Conservation (phyloP, 2,113 vertebrate species). For the Ia io region DNA sequence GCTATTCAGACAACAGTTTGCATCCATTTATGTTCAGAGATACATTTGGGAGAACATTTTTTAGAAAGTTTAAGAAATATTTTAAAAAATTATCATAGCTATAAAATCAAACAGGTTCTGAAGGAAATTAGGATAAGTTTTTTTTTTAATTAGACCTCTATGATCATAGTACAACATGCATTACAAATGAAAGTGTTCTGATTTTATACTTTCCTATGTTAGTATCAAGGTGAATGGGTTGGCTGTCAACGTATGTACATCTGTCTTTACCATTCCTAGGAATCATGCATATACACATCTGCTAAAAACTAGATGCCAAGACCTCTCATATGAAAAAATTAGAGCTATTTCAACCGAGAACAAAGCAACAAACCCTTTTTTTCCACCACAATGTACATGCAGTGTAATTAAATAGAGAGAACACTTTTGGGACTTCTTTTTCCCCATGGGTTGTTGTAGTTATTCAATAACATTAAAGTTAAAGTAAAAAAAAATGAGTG, state of each 20-base stretch:
- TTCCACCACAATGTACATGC: neutral
- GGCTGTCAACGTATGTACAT: neutral
- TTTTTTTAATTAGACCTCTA: neutral
- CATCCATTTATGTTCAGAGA: neutral
- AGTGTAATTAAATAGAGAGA: neutral
- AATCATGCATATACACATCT: neutral
- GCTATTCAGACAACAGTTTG: neutral
- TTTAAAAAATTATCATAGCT: neutral
- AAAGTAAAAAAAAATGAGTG: neutral
- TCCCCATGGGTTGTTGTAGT: neutral
- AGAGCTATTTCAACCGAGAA: neutral
- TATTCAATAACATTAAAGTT: neutral
- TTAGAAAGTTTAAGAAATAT: constrained; percentile 8
- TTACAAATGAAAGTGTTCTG: neutral
- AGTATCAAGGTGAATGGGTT: neutral
- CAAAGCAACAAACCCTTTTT: rapidly evolving
- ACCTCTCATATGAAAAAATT: neutral
- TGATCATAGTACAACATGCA: neutral
- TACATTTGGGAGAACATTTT: neutral
- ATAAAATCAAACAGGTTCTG: neutral
- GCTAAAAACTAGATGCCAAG: neutral
- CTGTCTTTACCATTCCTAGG: neutral
- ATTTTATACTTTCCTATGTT: neutral
- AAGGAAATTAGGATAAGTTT: neutral
- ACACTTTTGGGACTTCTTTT: neutral